phyloP scores from a whole-genome alignment of 1,140 invertebrate genomes.

The Chrysoperla carnea region DNA sequence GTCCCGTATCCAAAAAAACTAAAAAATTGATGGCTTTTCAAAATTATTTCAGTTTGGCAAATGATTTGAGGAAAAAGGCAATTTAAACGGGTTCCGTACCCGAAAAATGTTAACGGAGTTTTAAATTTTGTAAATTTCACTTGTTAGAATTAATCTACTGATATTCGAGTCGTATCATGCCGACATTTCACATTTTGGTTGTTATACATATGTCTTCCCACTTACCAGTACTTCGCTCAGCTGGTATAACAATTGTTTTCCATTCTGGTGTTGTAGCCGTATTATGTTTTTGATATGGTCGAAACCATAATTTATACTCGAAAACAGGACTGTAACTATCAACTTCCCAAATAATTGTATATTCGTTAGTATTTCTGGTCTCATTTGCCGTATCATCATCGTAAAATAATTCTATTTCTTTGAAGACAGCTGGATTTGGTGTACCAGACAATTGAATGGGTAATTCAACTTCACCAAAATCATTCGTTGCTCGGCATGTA shows the following conservation, averaged over 20 bases:
- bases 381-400: slow-evolving; percentile 10
- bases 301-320: slow-evolving; percentile 50
- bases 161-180: no score
- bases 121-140: no score
- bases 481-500: slow-evolving; percentile 56
- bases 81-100: no score
- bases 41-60: no score
- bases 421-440: slow-evolving; percentile 40
- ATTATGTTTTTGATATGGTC: slow-evolving; percentile 22
- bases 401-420: slow-evolving; percentile 19
- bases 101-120: no score
- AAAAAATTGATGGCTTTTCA: no score
- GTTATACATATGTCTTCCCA: no score
- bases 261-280: slow-evolving; percentile 30
- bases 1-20: no score
- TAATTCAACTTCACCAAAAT: slow-evolving; percentile 31
- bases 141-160: no score
- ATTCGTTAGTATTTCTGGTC: slow-evolving; percentile 24
- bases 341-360: slow-evolving; percentile 56
- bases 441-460: slow-evolving; percentile 20
- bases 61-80: no score
- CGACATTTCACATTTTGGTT: no score
- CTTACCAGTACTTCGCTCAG: slow-evolving; percentile 31
- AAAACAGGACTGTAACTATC: slow-evolving; percentile 56
- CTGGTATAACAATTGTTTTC: slow-evolving; percentile 48